Base-by-base conservation (phyloP, 2,797 vertebrate species). In the Gymnothorax javanicus region DNA sequence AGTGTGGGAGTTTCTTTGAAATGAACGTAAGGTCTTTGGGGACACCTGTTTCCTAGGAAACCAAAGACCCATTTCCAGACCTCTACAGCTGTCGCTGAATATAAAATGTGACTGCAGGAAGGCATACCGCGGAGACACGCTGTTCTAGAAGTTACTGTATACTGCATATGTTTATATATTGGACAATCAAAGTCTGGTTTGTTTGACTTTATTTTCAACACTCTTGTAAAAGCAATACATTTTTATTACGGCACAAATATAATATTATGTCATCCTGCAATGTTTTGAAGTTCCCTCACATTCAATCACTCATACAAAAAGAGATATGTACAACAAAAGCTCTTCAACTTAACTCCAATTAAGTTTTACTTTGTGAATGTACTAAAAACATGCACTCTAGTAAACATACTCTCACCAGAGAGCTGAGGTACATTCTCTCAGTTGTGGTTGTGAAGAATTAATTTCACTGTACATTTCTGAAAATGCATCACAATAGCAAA, bases 21-120 rank as follows among this genome's bases (percentile, higher is more conserved):
- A 75, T n/a, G 69, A 79, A 67, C 64, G 50, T 83, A 59, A 15
- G 87, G 54, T 57, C 84, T 91, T 91, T 87, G 86, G 73, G 58
- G 11, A 64, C 33, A 88, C 83, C 90, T 60, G 89, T 92, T 93
- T 92, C 83, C 88, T 57, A 83, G 92, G 91, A 86, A 92, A 92
- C 90, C 85, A 25, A 83, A 73, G 64, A 85, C 82, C 69, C 60
- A 50, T 87, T 84, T 83, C 73, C 71, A 83, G 58, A 77, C n/a
- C 73, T 25, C 43, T 87, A 69, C 67, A 54, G 50, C 25, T 56
- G 12, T 15, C 54, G 6, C 77, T 9, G 23, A 25, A 25, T 7
- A 9, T 15, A 69, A 69, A 54, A 56, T 81, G 2, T 81, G 77
- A 54, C n/a, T 54, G 54, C 3, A 56, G 50, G 56, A 56, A 81